These are phyloP conservation scores for Sinosuthora webbiana DNA, from an alignment of 2,113 vertebrate species.

Conservation along the genomic window DNA sequence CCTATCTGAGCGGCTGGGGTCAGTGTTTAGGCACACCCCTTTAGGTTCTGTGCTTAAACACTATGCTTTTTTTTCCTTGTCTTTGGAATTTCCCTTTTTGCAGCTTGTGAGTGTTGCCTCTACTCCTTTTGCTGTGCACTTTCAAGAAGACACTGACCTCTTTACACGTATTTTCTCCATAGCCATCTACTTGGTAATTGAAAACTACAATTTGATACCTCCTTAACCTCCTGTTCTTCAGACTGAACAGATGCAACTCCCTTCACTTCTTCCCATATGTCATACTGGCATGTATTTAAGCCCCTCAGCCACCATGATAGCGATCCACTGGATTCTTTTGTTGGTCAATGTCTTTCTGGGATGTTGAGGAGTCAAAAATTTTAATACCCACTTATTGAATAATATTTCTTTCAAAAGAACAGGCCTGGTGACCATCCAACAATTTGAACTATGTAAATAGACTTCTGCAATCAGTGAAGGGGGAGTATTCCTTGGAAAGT, in stretches of 20 bases:
- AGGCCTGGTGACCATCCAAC: neutral
- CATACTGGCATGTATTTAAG: neutral
- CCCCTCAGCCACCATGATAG: neutral
- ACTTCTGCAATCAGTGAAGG: neutral
- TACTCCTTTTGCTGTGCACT: neutral
- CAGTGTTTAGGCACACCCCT: neutral
- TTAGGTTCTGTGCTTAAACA: no score
- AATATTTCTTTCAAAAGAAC: neutral
- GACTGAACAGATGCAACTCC: neutral
- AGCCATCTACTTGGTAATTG: neutral
- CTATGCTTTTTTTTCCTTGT: neutral
- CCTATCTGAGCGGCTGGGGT: neutral
- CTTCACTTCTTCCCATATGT: neutral
- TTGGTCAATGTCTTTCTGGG: neutral
- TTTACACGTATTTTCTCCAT: neutral
- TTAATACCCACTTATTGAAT: neutral
- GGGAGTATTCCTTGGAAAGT: neutral
- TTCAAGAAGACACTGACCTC: neutral
- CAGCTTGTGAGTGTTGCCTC: neutral
- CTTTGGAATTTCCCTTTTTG: neutral
- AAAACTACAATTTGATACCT: neutral
- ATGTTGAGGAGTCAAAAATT: neutral
- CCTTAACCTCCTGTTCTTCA: neutral
- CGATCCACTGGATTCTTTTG: neutral
- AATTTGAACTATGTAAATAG: neutral